phyloP scores from a whole-genome alignment of 1,140 invertebrate species.

The Littorina saxatilis region DNA sequence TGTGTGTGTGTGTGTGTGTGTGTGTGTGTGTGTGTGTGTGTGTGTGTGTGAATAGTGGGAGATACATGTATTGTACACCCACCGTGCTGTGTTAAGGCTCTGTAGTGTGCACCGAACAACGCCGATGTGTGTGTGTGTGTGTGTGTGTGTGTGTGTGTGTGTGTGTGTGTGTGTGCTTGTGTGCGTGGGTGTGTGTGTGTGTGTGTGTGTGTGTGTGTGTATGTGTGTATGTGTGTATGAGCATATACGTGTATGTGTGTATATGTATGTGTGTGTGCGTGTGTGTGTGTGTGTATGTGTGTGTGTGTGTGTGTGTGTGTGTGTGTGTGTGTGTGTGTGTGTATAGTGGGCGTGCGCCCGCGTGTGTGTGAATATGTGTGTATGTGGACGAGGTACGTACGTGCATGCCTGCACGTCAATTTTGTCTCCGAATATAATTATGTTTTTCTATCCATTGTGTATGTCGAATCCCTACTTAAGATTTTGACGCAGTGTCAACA shows the following conservation, averaged over 20 bases:
- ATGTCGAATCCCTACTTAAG: no score
- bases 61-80: no score
- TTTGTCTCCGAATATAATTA: no score
- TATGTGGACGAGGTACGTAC: no score
- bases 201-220: not conserved
- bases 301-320: not conserved
- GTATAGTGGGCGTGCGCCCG: not conserved
- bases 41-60: not conserved
- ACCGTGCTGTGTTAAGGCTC: no score
- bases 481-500: no score
- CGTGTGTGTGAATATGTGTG: not conserved
- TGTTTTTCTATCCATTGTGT: no score
- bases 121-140: not conserved
- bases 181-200: no score
- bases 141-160: not conserved
- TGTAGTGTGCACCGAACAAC: no score
- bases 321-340: not conserved
- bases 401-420: no score
- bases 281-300: not conserved
- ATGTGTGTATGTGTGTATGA: not conserved
- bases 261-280: not conserved
- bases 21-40: not conserved
- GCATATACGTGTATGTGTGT: not conserved
- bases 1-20: not conserved
- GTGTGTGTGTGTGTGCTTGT: no score